phyloP scores from a whole-genome alignment of 2,113 vertebrate genomes.

The Fulica atra region DNA sequence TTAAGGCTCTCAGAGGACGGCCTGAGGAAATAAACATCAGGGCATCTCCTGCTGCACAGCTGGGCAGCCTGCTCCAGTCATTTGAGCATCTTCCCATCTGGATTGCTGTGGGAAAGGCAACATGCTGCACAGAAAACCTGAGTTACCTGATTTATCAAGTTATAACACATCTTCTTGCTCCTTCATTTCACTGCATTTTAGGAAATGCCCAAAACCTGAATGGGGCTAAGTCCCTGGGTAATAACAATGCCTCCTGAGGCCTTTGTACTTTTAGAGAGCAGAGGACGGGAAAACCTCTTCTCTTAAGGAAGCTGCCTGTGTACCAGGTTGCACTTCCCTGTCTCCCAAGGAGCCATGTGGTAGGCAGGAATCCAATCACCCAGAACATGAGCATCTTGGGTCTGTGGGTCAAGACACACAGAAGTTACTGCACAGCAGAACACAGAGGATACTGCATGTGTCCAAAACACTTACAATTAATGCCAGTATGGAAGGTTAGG shows the following conservation, averaged over 20 bases:
- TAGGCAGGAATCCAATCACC: neutral
- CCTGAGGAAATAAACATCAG: neutral
- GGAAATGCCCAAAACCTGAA: neutral
- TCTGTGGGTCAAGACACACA: neutral
- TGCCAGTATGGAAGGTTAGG: neutral
- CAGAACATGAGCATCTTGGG: neutral
- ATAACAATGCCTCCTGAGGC: neutral
- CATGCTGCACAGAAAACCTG: fast-evolving
- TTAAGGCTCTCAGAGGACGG: neutral
- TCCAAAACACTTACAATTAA: neutral
- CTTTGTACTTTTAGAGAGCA: neutral
- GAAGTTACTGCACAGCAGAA: neutral
- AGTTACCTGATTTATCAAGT: neutral
- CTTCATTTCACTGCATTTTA: neutral
- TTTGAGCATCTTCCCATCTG: neutral
- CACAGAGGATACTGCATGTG: neutral
- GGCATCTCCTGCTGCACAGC: too few species aligned
- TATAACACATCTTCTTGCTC: neutral
- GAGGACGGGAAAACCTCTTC: neutral
- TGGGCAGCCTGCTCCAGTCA: neutral
- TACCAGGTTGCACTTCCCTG: neutral
- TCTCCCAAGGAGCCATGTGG: neutral
- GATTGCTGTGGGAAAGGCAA: neutral
- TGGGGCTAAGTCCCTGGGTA: neutral
- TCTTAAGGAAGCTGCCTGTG: neutral